Evolutionary conservation across 92 coral and sea anemone species (phyloP).

Genomic region (Epizoanthus scotinus): DNA sequence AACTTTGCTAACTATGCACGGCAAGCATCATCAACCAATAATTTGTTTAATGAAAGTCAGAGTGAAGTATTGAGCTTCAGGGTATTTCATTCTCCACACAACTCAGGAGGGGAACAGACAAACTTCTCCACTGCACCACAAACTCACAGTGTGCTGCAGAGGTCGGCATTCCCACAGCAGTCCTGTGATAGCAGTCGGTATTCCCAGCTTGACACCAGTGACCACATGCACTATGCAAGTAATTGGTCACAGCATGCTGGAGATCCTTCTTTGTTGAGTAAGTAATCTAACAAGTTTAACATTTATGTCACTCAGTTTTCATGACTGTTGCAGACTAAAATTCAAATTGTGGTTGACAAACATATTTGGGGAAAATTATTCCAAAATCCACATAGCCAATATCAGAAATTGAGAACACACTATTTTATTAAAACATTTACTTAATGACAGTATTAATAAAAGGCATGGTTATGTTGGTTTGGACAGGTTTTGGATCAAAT

Average conservation of each 20-base stretch:
- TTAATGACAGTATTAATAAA: too few relatives aligned
- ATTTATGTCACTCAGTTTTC: too few relatives aligned
- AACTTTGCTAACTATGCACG: constrained; percentile 41
- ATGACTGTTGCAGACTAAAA: too few relatives aligned
- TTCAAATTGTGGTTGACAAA: too few relatives aligned
- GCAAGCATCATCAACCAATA: constrained; percentile 55
- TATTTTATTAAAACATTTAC: too few relatives aligned
- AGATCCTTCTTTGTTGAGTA: constrained; percentile 27
- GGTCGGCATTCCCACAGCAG: constrained; percentile 39
- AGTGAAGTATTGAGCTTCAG: constrained; percentile 52
- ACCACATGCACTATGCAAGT: constrained; percentile 3
- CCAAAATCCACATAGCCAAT: too few relatives aligned
- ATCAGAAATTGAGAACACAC: too few relatives aligned
- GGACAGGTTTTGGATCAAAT: constrained; percentile 47
- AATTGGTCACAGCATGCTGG: constrained; percentile 8
- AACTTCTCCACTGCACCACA: constrained; percentile 14
- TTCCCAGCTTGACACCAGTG: constrained; percentile 26
- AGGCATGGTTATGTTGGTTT: too few relatives aligned
- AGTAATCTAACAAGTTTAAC: too few relatives aligned
- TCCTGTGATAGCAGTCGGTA: constrained; percentile 27
- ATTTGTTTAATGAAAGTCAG: constrained; percentile 49
- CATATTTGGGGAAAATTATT: too few relatives aligned
- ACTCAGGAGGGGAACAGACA: constrained; percentile 45
- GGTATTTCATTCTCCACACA: constrained; percentile 25
- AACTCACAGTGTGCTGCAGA: constrained; percentile 8